phyloP scores from a whole-genome alignment of 2,113 vertebrate species.

The Gymnocephalus cernua region DNA sequence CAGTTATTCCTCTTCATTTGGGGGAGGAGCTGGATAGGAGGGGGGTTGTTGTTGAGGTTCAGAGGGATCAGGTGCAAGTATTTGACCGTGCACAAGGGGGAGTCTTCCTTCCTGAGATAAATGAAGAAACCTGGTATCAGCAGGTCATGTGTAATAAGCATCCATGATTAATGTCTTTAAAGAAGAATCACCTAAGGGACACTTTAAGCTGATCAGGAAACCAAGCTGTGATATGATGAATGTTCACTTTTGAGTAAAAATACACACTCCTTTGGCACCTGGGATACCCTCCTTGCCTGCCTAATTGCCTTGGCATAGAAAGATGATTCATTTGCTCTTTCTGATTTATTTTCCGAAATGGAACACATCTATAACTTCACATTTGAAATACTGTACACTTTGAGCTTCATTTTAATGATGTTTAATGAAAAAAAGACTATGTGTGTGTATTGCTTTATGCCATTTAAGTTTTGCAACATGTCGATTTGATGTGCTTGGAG shows the following conservation, averaged over 20 bases:
- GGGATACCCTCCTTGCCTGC: slow-evolving; percentile 43
- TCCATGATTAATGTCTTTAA: slow-evolving; percentile 75
- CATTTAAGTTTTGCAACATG: slow-evolving; percentile 8
- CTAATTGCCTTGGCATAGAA: slow-evolving; percentile 58
- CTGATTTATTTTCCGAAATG: slow-evolving; percentile 40
- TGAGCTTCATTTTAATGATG: slow-evolving; percentile 27
- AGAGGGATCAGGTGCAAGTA: slow-evolving; percentile 61
- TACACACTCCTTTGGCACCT: slow-evolving; percentile 61
- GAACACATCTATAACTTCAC: slow-evolving; percentile 21
- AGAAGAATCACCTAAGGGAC: slow-evolving; percentile 72
- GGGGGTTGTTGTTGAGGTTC: slow-evolving; percentile 24
- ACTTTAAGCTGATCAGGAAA: slow-evolving; percentile 71
- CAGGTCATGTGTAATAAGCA: slow-evolving; percentile 73
- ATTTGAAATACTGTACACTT: slow-evolving; percentile 41
- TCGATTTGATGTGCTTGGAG: slow-evolving; percentile 13
- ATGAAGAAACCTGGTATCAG: slow-evolving; percentile 64
- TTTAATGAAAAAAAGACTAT: slow-evolving; percentile 8
- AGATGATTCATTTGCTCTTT: slow-evolving; percentile 65
- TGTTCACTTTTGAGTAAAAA: slow-evolving; percentile 65
- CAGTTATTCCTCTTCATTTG: background rate
- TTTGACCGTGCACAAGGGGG: slow-evolving; percentile 62
- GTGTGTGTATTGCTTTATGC: background rate
- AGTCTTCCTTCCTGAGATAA: slow-evolving; percentile 59
- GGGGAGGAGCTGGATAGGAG: background rate
- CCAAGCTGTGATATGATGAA: slow-evolving; percentile 72